Percentiles rank a stretch among this genome's conserved stretches.
phyloP scores from a whole-genome alignment of 2,888 invertebrate species.

The Sisyra nigra region DNA sequence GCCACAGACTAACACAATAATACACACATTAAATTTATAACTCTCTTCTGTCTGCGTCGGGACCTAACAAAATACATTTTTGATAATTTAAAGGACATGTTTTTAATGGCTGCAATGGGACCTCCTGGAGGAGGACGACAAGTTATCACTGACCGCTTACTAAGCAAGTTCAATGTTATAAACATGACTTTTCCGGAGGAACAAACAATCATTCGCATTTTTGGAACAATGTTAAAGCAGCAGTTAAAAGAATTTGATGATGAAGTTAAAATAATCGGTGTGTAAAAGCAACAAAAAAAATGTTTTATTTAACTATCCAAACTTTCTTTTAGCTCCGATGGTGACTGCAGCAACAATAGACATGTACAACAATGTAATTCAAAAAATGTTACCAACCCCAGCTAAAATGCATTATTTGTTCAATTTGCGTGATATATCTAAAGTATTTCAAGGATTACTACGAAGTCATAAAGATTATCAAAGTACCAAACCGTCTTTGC shows the following conservation, averaged over 20 bases:
- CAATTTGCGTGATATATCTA: constrained; percentile 77
- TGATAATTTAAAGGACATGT: constrained; percentile 43
- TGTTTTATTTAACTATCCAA: too few relatives aligned
- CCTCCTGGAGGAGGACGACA: constrained; percentile 79
- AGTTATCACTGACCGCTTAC: constrained; percentile 56
- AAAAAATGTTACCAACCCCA: constrained; percentile 71
- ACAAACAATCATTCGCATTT: constrained; percentile 61
- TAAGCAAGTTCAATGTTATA: constrained; percentile 59
- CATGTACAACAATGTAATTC: constrained; percentile 54
- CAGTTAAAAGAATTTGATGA: constrained; percentile 62
- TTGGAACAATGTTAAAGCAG: constrained; percentile 69
- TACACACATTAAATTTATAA: too few relatives aligned
- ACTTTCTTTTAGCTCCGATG: constrained; percentile 34
- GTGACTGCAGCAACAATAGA: constrained; percentile 61
- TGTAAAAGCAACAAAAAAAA: constrained; percentile 12
- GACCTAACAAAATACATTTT: neutral
- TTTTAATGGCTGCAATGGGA: constrained; percentile 67
- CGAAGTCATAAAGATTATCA: constrained; percentile 63
- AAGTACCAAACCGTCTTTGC: constrained; percentile 48
- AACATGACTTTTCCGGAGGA: constrained; percentile 74
- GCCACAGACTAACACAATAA: too few relatives aligned
- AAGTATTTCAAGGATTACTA: constrained; percentile 67
- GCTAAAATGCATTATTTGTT: constrained; percentile 82
- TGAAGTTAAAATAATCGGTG: constrained; percentile 58
- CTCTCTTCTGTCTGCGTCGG: too few relatives aligned